Conservation (phyloP, 1,140 invertebrate species). For the Papilio aristodemus region DNA sequence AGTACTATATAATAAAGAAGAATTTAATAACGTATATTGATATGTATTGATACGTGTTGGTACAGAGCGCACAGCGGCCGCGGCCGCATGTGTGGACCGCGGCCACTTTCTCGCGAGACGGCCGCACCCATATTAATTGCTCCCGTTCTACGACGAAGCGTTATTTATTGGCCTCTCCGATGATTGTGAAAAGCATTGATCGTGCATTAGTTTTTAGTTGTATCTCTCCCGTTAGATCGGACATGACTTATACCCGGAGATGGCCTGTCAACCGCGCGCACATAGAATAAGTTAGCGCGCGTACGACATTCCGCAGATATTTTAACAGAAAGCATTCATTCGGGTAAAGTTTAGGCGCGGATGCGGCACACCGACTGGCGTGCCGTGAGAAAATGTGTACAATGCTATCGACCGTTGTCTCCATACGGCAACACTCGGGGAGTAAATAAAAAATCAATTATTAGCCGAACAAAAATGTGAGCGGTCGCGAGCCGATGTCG, state of each 20-base stretch:
- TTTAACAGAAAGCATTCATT: constrained; percentile 2
- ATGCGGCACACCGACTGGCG: constrained; percentile 22
- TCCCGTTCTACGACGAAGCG: constrained; percentile 77
- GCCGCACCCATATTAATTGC: constrained; percentile 79
- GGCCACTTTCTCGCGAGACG: constrained; percentile 72
- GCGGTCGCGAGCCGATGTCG: constrained; percentile 68
- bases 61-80: not conserved
- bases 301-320: constrained; percentile 12
- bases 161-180: constrained; percentile 73
- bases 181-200: constrained; percentile 76
- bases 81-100: constrained; percentile 54
- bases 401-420: constrained; percentile 59
- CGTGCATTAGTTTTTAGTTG: constrained; percentile 73
- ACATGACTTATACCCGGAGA: constrained; percentile 57
- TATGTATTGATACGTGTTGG: constrained; percentile 25
- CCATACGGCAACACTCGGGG: constrained; percentile 55
- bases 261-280: constrained; percentile 27
- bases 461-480: constrained; percentile 77
- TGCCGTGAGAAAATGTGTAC: constrained; percentile 64
- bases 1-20: not conserved
- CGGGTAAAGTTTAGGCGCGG: constrained; percentile 41
- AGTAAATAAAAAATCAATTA: constrained; percentile 77
- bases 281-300: not conserved
- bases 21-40: no score
- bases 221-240: constrained; percentile 68